A percentile compares a stretch with the other conserved stretches of the same genome.
phyloP scores from a whole-genome alignment of 1,140 invertebrate species.

The Thaumetopoea pityocampa region DNA sequence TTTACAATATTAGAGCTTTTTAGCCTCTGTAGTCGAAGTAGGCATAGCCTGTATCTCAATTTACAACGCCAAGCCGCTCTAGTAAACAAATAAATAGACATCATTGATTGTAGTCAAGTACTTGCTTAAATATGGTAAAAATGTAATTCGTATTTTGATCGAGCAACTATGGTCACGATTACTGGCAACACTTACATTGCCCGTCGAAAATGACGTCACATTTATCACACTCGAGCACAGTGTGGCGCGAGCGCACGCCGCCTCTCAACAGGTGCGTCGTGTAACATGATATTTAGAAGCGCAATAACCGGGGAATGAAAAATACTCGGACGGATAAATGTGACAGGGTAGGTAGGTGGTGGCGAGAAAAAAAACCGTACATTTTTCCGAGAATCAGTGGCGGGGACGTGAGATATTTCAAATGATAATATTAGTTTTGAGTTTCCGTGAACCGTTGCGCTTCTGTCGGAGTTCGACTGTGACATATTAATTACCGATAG shows the following conservation, averaged over 20 bases:
- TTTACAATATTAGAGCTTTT: too few species aligned
- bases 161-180: too few species aligned
- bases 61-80: too few species aligned
- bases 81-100: too few species aligned
- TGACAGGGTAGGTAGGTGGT: slow-evolving; percentile 32
- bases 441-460: slow-evolving; percentile 39
- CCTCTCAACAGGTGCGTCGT: slow-evolving; percentile 31
- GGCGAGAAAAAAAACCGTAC: slow-evolving; percentile 32
- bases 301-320: slow-evolving; percentile 22
- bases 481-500: slow-evolving; percentile 61
- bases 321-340: slow-evolving; percentile 32
- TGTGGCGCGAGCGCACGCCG: not conserved
- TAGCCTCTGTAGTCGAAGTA: too few species aligned
- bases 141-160: too few species aligned
- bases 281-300: slow-evolving; percentile 25
- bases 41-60: too few species aligned
- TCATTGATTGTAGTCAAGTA: too few species aligned
- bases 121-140: too few species aligned
- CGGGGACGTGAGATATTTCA: slow-evolving; percentile 56
- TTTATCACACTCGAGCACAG: slow-evolving; percentile 16
- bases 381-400: slow-evolving; percentile 42
- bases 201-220: slow-evolving; percentile 19
- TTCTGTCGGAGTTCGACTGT: slow-evolving; percentile 30
- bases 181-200: slow-evolving; percentile 9
- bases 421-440: slow-evolving; percentile 58